These are phyloP conservation scores for Pristionchus mayeri DNA, from an alignment of 2,888 invertebrate species.

Conservation along the genomic window DNA sequence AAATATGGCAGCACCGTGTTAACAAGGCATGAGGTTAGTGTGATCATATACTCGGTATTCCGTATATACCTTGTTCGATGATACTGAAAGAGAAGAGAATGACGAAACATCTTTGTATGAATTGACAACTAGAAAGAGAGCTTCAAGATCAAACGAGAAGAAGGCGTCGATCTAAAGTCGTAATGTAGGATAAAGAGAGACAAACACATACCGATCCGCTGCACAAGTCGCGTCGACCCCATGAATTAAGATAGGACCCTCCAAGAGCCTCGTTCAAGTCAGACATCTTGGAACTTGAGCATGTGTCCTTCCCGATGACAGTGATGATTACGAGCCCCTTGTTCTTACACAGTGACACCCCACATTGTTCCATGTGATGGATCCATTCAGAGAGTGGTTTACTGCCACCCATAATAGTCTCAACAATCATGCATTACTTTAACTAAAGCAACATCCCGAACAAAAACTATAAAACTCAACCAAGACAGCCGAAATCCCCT, in stretches of 20 bases:
- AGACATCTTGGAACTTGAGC: not conserved
- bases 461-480: too few relatives aligned
- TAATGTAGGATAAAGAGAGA: not conserved
- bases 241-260: not conserved
- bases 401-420: not conserved
- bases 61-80: not conserved
- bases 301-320: slow-evolving; percentile 34
- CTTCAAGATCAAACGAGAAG: slow-evolving; percentile 33
- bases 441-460: too few relatives aligned
- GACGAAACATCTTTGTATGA: slow-evolving; percentile 27
- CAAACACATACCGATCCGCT: not conserved
- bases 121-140: slow-evolving; percentile 34
- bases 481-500: too few relatives aligned
- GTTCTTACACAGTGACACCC: not conserved
- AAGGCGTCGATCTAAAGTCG: slow-evolving; percentile 15
- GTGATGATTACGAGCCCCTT: slow-evolving; percentile 13
- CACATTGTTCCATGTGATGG: not conserved
- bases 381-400: slow-evolving; percentile 32
- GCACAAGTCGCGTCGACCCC: not conserved
- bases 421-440: too few relatives aligned
- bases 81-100: not conserved
- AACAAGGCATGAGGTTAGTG: not conserved
- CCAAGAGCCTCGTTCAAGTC: slow-evolving; percentile 36
- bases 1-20: too few relatives aligned
- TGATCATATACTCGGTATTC: not conserved